Percentiles rank a stretch among this genome's conserved stretches.
phyloP scores from a whole-genome alignment of 2,113 vertebrate species.

The Brachyistius frenatus region DNA sequence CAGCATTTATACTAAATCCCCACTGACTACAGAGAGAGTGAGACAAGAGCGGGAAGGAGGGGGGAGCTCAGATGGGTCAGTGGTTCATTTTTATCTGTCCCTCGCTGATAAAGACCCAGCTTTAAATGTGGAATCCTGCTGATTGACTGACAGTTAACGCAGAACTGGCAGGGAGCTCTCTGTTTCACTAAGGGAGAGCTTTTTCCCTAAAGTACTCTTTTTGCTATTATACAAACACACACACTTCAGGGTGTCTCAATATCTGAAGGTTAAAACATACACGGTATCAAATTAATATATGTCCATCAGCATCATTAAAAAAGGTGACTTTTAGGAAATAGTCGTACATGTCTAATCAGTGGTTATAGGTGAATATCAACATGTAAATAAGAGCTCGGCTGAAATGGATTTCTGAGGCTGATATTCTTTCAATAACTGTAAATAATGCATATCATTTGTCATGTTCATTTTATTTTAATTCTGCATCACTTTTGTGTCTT shows the following conservation, averaged over 20 bases:
- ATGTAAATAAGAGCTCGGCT: neutral
- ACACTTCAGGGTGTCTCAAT: neutral
- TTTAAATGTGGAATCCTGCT: slow-evolving; percentile 38
- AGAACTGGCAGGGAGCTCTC: slow-evolving; percentile 2
- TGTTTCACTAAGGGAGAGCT: neutral
- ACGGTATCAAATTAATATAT: neutral
- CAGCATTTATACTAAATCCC: slow-evolving; percentile 27
- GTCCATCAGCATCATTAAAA: neutral
- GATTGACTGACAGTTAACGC: slow-evolving; percentile 37
- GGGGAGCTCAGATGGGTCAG: slow-evolving; percentile 15
- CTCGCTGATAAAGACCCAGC: slow-evolving; percentile 14
- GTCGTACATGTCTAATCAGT: neutral
- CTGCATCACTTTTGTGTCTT: too few species aligned
- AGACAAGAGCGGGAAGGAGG: neutral
- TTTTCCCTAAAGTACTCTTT: neutral
- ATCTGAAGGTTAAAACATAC: neutral
- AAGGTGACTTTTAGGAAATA: neutral
- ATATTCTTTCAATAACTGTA: too few species aligned
- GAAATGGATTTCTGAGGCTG: neutral
- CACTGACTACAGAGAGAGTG: slow-evolving; percentile 3
- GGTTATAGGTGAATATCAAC: neutral
- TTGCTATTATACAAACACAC: neutral
- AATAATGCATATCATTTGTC: too few species aligned
- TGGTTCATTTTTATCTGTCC: slow-evolving; percentile 51
- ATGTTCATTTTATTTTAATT: too few species aligned